Base-by-base conservation (phyloP, 2,888 invertebrate species). In the Microplitis deprimator region DNA sequence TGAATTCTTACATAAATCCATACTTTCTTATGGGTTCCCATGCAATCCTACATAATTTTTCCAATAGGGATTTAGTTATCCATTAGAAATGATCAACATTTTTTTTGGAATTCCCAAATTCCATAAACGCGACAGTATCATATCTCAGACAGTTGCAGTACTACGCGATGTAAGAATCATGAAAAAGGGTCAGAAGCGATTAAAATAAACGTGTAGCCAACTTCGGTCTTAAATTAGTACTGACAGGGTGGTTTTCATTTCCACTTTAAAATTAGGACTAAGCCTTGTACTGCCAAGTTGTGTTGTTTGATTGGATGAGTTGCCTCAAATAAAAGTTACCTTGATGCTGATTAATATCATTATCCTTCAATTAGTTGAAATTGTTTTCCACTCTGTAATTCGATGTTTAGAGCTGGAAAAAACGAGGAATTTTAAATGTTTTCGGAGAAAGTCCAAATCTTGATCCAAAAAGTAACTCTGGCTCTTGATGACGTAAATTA, bases 201-300 rank as follows among this genome's bases (percentile, higher is more conserved):
- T 88, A 86, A 89, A 89, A 89, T 87, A 89, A 89, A 89, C 88
- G 89, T 89, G 89, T 86, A 88, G 86, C 87, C 84, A 86, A 86
- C 83, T 85, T 83, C 85, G 85, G 87, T 87, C 88, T 89, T 89
- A 89, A 89, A 89, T 89, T 89, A 89, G 88, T 86, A 85, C 82
- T 82, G 69, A 84, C 84, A 84, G 86, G 87, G 86, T 88, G 89
- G 87, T 89, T 89, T 89, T 89, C 89, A 88, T 89, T 89, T 89
- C 87, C 84, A 86, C 88, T 88, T 88, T 89, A 87, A 89, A 89
- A 89, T 89, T 89, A 89, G 88, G 86, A 88, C 88, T 88, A 88
- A 89, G 88, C 88, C 85, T 85, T 79, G 78, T 84, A 84, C 84
- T 77, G 77, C 78, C 85, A 86, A 87, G 86, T 87, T 86, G 86